Base-by-base conservation (phyloP, 2,113 vertebrate species). In the Erinaceus europaeus region DNA sequence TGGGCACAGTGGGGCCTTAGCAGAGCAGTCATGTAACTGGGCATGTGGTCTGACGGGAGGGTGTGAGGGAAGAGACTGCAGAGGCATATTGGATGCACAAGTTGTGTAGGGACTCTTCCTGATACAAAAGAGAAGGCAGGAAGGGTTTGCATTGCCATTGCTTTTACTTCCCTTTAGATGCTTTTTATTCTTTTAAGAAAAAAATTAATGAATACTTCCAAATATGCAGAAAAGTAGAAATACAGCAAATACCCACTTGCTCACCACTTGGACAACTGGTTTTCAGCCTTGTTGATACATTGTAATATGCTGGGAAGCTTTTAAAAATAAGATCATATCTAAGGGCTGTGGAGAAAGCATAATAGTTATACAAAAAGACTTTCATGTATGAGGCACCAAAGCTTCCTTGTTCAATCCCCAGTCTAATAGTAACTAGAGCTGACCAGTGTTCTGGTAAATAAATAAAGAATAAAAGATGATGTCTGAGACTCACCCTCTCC, bases 131-230 rank as follows among this genome's bases (percentile, higher is more conserved):
- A 55, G 44, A 82, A 91, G 48, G 34, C 36, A 50, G 77, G 34
- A 38, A 91, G 27, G 50, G 20, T 86, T 89, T 72, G 50, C 77
- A 86, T 72, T 79, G 21, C n/a, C n/a, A 2, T 77, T n/a, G 9
- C n/a, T 86, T 76, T 57, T 50, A 44, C 8, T 86, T 17, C 25
- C 27, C 29, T 59, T 68, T 50, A 52, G 13, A 12, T 18, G 20
- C 48, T 50, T 50, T 50, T 50, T 50, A 50, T 50, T 50, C 48
- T 50, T 50, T 12, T 57, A 11, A 10, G 9, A 48, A 90, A 68
- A 72, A 13, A 34, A 84, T 50, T 50, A 86, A 76, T 80, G 68
- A 75, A 91, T 93, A 90, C 1, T 90, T 53, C 88, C 64, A 93
- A 68, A 62, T 90, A 76, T 25, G 9, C 50, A 86, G 48, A 88